Evolutionary conservation across 1,140 invertebrate genomes (phyloP), one percentile per base, ranked within the genome.

Genomic region (Bombus waltoni): DNA sequence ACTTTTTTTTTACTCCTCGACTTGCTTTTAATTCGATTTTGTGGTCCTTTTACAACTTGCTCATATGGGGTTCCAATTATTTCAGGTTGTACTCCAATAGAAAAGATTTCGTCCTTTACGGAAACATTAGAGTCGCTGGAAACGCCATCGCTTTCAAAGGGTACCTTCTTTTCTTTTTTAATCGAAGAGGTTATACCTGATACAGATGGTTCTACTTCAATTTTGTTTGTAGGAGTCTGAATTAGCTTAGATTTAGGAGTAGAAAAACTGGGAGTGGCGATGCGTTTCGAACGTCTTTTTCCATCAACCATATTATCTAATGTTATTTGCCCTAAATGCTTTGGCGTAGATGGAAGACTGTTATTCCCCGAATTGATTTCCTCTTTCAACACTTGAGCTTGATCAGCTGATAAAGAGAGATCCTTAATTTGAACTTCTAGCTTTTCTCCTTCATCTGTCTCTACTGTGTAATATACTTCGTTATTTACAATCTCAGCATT

Each of bases 81-180:
- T 86, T 96, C 96, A 0, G 93, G 93, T 82, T 96, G 96, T 1
- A 96, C 92, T 0, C 96, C 96, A 1, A 94, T 92, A 0, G 96
- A 92, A 53, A 94, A 93, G 66, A 95, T 32, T 11, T 89, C 86
- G 0, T 90, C 89, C 3, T 72, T 81, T 3, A 83, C 1, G 3
- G 38, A 74, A 40, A 66, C 5, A 13, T 86, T 89, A 4, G 89
- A 89, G 3, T 90, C 91, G 2, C 87, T 92, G 6, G 91, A 91
- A 5, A 82, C 35, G 5, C 38, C 32, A 10, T 92, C 90, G n/a
- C 75, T 90, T 38, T 92, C 90, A 4, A 71, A 81, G 0, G 44
- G 15, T 9, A 15, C 10, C 15, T 74, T 81, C 18, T 35, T 70
- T 18, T 73, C 65, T 28, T 86, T 83, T 62, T 65, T 87, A 6